Evolutionary conservation across 2,888 invertebrate genomes (phyloP).

Genomic region (Nycteola revayana): DNA sequence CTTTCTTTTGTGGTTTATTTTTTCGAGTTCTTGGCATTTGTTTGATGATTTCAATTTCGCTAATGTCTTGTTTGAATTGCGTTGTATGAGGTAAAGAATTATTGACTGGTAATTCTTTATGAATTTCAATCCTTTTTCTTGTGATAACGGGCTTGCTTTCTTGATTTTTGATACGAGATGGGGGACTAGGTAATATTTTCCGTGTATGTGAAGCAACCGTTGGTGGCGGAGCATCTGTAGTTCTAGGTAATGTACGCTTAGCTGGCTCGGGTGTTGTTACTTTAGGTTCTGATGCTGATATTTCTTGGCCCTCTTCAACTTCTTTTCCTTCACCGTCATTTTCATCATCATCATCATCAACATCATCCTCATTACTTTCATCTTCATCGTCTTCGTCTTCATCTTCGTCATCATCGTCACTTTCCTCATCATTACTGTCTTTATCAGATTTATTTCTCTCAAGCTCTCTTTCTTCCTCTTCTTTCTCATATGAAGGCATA

Average conservation of each 20-base stretch:
- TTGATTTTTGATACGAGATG: slow-evolving; percentile 36
- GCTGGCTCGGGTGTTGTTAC: slow-evolving; percentile 57
- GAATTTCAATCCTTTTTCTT: slow-evolving; percentile 67
- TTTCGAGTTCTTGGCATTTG: slow-evolving; percentile 46
- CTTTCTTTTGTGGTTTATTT: slow-evolving; percentile 47
- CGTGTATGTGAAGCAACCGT: slow-evolving; percentile 37
- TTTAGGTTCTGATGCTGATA: no score
- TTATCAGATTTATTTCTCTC: slow-evolving; percentile 28
- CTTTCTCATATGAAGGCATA: slow-evolving; percentile 62
- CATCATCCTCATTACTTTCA: slow-evolving; percentile 23
- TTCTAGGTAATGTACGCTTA: slow-evolving; percentile 54
- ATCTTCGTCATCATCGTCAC: slow-evolving; percentile 33
- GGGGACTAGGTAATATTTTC: slow-evolving; percentile 47
- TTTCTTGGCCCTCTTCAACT: slow-evolving; percentile 19
- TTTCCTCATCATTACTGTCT: slow-evolving; percentile 30
- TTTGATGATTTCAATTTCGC: slow-evolving; percentile 70
- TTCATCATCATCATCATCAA: slow-evolving; percentile 23
- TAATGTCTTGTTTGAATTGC: slow-evolving; percentile 68
- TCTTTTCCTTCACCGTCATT: slow-evolving; percentile 32
- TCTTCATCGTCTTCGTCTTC: slow-evolving; percentile 30
- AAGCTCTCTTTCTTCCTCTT: slow-evolving; percentile 31
- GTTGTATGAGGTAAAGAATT: slow-evolving; percentile 59
- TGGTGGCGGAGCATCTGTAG: slow-evolving; percentile 52
- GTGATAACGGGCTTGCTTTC: slow-evolving; percentile 52
- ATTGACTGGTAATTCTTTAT: slow-evolving; percentile 62